A percentile compares a stretch with the other conserved stretches of the same genome.
Conservation (phyloP, 2,797 vertebrate species). For the Coendou prehensilis region DNA sequence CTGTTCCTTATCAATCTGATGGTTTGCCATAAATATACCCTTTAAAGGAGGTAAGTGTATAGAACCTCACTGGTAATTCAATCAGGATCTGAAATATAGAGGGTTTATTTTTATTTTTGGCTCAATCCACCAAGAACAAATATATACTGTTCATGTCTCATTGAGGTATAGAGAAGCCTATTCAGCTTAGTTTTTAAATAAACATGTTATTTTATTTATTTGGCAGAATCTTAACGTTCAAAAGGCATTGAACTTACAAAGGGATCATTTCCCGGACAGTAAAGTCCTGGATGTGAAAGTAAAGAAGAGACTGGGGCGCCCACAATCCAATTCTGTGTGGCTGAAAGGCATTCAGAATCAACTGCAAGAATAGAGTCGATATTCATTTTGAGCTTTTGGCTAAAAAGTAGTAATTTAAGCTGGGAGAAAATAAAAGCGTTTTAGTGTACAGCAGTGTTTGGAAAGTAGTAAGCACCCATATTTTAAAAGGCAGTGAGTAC, state of each 20-base stretch:
- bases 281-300: neutral
- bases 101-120: constrained; percentile 48
- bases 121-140: constrained; percentile 6
- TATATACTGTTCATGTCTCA: neutral
- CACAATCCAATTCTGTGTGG: neutral
- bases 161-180: neutral
- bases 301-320: neutral
- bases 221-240: constrained; percentile 39
- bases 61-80: neutral
- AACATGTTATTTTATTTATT: constrained; percentile 14
- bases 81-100: neutral
- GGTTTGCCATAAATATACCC: neutral
- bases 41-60: neutral
- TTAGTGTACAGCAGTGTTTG: neutral
- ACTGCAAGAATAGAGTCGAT: neutral
- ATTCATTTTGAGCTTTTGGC: neutral
- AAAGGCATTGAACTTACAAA: constrained; percentile 15
- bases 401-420: neutral
- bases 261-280: neutral
- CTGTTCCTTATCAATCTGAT: neutral
- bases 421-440: neutral
- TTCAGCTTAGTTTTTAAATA: constrained; percentile 20
- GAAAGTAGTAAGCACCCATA: neutral
- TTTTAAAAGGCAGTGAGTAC: neutral
- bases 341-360: neutral